Percentiles rank a stretch among this genome's conserved stretches.
phyloP scores from a whole-genome alignment of 2,888 invertebrate genomes.

The Drosophila conformis region DNA sequence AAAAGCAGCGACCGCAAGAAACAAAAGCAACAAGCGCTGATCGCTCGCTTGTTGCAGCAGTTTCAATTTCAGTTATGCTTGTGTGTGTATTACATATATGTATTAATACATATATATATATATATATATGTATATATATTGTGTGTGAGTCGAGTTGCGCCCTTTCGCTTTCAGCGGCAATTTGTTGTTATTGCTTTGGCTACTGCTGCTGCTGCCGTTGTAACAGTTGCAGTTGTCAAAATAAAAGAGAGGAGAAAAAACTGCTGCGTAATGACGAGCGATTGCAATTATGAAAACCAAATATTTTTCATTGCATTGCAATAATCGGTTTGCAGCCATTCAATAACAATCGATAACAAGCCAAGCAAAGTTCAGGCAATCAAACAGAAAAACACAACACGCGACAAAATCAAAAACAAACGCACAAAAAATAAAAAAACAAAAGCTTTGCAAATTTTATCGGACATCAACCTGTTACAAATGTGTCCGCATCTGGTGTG shows the following conservation, averaged over 20 bases:
- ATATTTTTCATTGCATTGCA: slow-evolving; percentile 45
- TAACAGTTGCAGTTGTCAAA: slow-evolving; percentile 26
- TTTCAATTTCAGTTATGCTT: slow-evolving; percentile 50
- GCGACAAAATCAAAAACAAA: slow-evolving; percentile 7
- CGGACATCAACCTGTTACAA: slow-evolving; percentile 72
- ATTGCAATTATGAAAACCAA: slow-evolving; percentile 37
- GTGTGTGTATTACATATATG: slow-evolving; percentile 1
- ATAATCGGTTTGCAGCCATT: slow-evolving; percentile 23
- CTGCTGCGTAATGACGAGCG: slow-evolving; percentile 54
- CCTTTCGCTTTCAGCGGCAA: slow-evolving; percentile 77
- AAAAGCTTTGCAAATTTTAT: slow-evolving; percentile 66
- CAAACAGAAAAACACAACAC: slow-evolving; percentile 31
- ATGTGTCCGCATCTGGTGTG: slow-evolving; percentile 18
- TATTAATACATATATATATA: slow-evolving; percentile 3
- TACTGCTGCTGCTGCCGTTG: slow-evolving; percentile 16
- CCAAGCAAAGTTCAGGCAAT: slow-evolving; percentile 57
- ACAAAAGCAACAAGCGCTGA: slow-evolving; percentile 41
- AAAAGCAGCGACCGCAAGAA: slow-evolving; percentile 44
- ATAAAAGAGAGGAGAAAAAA: slow-evolving; percentile 28
- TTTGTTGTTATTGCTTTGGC: slow-evolving; percentile 43
- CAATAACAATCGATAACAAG: slow-evolving; percentile 54
- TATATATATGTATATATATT: slow-evolving; percentile 15
- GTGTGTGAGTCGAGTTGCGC: slow-evolving; percentile 50
- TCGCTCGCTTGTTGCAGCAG: slow-evolving; percentile 48
- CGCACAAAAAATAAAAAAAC: slow-evolving; percentile 4